Evolutionary conservation across 2,888 invertebrate genomes (phyloP), one percentile per base, ranked within the genome.

Genomic region (Agrochola circellaris): DNA sequence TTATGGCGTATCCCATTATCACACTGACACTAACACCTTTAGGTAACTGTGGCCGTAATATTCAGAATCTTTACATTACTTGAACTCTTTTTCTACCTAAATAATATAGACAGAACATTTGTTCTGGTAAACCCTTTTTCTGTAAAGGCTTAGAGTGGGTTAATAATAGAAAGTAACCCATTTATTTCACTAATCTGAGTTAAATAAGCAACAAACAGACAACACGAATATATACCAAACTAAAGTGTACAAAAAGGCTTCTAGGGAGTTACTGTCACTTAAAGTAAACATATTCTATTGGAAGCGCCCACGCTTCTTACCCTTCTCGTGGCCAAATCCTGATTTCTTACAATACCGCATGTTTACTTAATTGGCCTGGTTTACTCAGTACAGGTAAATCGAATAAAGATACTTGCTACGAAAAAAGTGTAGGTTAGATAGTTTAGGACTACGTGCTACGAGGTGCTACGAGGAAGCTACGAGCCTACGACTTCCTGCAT

Each of bases 221-320:
- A 20, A 38, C 26, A 51, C 17, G n/a, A 67, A 78, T 65, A 60
- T 51, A 62, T 34, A 81, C 74, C 45, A 42, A 51, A 30, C 20
- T 66, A 38, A 69, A 70, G 38, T 48, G 48, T 66, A 77, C 48
- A 45, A 69, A 66, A 83, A 64, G 42, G 77, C 26, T 71, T 77
- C 56, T 42, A 67, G 68, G 65, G 79, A 73, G 60, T 83, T 83
- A 68, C 45, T 79, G 83, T 81, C 73, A 62, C 64, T 81, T 77
- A 73, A n/a, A 66, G 79, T 69, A 73, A 79, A 79, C 60, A 79
- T 70, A 58, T 69, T 70, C 60, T 64, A 70, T 78, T 61, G 45
- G 30, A 45, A 48, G 23, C 62, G 30, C 78, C 71, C 58, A 70
- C 71, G 71, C 34, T 45, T 60, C 68, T 51, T 71, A 67, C 71